A percentile compares a stretch with the other conserved stretches of the same genome.
Evolutionary conservation across 2,888 invertebrate genomes (phyloP).

Genomic region (Caenorhabditis zanzibari): DNA sequence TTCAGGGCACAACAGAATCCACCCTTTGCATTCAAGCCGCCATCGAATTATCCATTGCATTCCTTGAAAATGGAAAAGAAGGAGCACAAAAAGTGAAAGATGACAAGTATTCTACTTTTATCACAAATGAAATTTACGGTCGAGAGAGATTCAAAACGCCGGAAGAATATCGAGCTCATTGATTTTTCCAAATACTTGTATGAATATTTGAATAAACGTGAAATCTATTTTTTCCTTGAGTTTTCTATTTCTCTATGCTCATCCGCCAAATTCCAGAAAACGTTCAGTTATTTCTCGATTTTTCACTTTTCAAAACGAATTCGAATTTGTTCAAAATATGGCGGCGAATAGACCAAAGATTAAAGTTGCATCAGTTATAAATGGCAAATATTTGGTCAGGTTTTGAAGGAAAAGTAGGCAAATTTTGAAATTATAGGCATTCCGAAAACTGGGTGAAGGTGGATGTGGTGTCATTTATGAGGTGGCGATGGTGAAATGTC

Average conservation of each 20-base stretch:
- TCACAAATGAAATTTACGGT: constrained; percentile 58
- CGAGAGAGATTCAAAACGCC: constrained; percentile 46
- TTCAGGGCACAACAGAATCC: constrained; percentile 55
- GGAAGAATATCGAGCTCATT: too few species aligned
- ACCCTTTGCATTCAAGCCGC: constrained; percentile 51
- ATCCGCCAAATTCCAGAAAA: too few species aligned
- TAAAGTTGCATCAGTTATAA: constrained; percentile 64
- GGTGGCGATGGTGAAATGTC: constrained; percentile 61
- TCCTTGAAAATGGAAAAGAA: constrained; percentile 46
- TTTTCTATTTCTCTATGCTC: background rate
- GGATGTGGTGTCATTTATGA: constrained; percentile 73
- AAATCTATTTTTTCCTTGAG: background rate
- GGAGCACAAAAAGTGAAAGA: constrained; percentile 35
- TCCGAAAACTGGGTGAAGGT: constrained; percentile 69
- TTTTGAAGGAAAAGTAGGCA: background rate
- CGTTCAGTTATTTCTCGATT: constrained; percentile 25
- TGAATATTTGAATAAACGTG: too few species aligned
- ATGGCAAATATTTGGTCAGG: constrained; percentile 64
- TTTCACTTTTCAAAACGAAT: background rate
- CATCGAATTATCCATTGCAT: constrained; percentile 52
- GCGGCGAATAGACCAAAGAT: constrained; percentile 62
- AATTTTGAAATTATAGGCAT: constrained; percentile 46
- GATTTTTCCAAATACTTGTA: too few species aligned
- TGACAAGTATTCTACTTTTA: constrained; percentile 41
- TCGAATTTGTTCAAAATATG: constrained; percentile 37